Percentiles rank a stretch among this genome's conserved stretches.
Conservation (phyloP, 2,888 invertebrate genomes). For the Phengaris arion region DNA sequence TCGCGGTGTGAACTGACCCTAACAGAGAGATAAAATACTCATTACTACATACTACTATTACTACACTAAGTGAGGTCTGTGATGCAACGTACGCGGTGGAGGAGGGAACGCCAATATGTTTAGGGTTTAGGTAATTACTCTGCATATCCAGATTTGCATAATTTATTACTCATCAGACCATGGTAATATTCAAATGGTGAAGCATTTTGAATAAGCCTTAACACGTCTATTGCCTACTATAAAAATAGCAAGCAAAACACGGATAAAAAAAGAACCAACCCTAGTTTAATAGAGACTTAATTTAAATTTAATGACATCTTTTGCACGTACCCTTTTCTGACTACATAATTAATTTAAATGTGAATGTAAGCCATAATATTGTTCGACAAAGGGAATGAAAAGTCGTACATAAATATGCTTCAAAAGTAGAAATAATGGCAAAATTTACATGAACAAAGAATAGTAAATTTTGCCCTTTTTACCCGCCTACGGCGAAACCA, state of each 20-base stretch:
- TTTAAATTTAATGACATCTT: constrained; percentile 2
- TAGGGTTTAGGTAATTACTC: no score
- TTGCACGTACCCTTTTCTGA: neutral
- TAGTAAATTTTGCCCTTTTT: neutral
- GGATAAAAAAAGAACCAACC: neutral
- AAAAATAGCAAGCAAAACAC: neutral
- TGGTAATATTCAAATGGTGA: no score
- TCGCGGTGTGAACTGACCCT: no score
- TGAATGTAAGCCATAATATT: neutral
- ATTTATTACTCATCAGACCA: no score
- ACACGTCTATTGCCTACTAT: neutral
- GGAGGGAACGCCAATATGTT: no score
- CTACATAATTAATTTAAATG: constrained; percentile 7
- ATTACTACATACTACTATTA: no score
- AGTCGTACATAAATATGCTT: neutral
- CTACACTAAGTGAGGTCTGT: no score
- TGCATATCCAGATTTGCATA: no score
- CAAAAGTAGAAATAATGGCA: neutral
- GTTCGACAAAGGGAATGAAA: neutral
- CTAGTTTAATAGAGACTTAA: neutral
- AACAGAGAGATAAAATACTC: no score
- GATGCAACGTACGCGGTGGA: no score
- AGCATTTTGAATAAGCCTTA: no score
- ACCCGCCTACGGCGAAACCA: no score
- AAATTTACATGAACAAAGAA: neutral